Evolutionary conservation across 2,797 vertebrate genomes (phyloP).

Genomic region (Sylvia borin): DNA sequence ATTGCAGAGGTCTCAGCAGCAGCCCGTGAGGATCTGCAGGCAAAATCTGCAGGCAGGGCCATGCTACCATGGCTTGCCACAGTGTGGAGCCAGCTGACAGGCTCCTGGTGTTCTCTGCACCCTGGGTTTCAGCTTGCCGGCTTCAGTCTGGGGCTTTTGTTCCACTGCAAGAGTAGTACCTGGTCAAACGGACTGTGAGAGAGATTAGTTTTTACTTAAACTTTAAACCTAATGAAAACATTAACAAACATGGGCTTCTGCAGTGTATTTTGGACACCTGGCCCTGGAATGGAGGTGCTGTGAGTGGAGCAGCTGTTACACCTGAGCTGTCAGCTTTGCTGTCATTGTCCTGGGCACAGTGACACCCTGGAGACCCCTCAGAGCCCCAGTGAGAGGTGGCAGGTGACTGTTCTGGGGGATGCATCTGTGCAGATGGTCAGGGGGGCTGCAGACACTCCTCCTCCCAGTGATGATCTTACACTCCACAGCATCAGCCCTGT

Average conservation of each 20-base stretch:
- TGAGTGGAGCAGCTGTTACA: neutral
- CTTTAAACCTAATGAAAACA: neutral
- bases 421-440: fast-evolving
- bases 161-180: neutral
- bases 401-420: neutral
- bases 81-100: neutral
- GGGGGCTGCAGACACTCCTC: neutral
- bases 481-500: neutral
- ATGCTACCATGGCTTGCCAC: neutral
- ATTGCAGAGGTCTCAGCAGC: neutral
- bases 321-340: neutral
- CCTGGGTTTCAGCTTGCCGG: neutral
- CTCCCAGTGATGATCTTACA: neutral
- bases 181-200: neutral
- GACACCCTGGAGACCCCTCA: neutral
- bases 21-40: neutral
- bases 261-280: neutral
- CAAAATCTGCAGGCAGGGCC: neutral
- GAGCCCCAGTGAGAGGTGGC: neutral
- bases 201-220: neutral
- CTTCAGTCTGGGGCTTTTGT: neutral
- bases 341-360: neutral
- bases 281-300: neutral
- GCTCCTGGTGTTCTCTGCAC: neutral
- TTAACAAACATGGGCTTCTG: neutral